Base-by-base conservation (phyloP, 2,797 vertebrate genomes). In the Micropoecilia bifurca region DNA sequence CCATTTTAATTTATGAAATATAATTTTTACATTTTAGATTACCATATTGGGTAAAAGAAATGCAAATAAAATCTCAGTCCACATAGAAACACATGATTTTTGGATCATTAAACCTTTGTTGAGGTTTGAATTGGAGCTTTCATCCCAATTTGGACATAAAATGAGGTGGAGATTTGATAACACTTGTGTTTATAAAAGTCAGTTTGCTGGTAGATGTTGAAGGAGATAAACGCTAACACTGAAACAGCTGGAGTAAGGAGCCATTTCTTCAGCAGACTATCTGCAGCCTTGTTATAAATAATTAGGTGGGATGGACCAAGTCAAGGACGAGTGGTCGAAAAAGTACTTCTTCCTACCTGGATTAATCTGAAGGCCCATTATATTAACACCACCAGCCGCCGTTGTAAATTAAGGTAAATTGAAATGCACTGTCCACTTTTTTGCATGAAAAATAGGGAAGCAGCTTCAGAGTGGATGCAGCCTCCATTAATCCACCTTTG, bases 301-400 rank as follows among this genome's bases (percentile, higher is more conserved):
- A 73, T 47, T 22, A 73, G 72, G 72, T 39, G 48, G 72, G 47
- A 73, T 14, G 72, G 33, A 13, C 9, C 48, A 22, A 25, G 48
- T 53, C 47, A 73, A 73, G 72, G 72, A 53, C 71, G 8, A 73
- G 46, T 47, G 71, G 71, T 48, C 47, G 33, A 73, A 73, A 73
- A 73, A 36, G 13, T 36, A 36, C 46, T 61, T 46, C 2, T 69
- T 69, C 66, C 66, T 69, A 36, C 66, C 39, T 43, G 25, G 33
- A 43, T 10, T 43, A 69, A 69, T 69, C 36, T 43, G 66, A 69
- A 66, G 39, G 66, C 39, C 66, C 39, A 69, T 69, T 53, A 73
- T 53, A 50, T 50, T 36, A 73, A 53, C 47, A 13, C 30, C 30
- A 73, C 30, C 47, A 25, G 4, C 18, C 9, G 6, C 28, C 22